phyloP scores from a whole-genome alignment of 2,797 vertebrate species.

The Rhinichthys osculus region DNA sequence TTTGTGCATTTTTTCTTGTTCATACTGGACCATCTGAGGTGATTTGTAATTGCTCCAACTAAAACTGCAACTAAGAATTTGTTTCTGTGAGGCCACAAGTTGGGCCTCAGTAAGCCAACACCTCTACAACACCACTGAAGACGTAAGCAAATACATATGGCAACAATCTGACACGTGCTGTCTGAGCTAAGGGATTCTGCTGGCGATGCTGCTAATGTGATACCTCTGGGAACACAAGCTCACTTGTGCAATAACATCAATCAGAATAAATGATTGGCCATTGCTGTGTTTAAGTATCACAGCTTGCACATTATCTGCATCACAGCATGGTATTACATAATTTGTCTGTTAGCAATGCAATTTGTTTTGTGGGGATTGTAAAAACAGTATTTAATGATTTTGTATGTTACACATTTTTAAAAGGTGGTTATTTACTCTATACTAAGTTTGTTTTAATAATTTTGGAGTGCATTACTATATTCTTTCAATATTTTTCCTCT shows the following conservation, averaged over 20 bases:
- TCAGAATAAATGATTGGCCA: slow-evolving; percentile 21
- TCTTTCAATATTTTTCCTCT: slow-evolving; percentile 52
- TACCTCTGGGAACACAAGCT: slow-evolving; percentile 31
- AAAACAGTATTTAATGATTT: neutral
- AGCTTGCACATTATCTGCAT: slow-evolving; percentile 37
- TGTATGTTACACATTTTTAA: neutral
- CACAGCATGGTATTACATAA: slow-evolving; percentile 52
- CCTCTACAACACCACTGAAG: slow-evolving; percentile 24
- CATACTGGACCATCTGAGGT: neutral
- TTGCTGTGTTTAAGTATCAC: slow-evolving; percentile 8
- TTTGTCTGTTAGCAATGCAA: slow-evolving; percentile 53
- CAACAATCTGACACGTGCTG: slow-evolving; percentile 33
- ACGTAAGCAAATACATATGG: slow-evolving; percentile 25
- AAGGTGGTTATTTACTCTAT: neutral
- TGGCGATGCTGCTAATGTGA: slow-evolving; percentile 35
- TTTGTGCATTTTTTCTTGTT: neutral
- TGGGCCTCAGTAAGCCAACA: slow-evolving; percentile 27
- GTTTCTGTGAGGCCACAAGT: slow-evolving; percentile 22
- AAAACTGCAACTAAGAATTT: slow-evolving; percentile 1
- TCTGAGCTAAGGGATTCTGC: slow-evolving; percentile 36
- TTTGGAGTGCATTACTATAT: neutral
- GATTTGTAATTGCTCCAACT: slow-evolving; percentile 18
- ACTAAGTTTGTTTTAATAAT: neutral
- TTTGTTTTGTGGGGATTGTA: neutral
- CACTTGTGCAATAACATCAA: slow-evolving; percentile 37